These are phyloP conservation scores for Pelusios castaneus DNA, from an alignment of 2,113 vertebrate species.

Conservation along the genomic window DNA sequence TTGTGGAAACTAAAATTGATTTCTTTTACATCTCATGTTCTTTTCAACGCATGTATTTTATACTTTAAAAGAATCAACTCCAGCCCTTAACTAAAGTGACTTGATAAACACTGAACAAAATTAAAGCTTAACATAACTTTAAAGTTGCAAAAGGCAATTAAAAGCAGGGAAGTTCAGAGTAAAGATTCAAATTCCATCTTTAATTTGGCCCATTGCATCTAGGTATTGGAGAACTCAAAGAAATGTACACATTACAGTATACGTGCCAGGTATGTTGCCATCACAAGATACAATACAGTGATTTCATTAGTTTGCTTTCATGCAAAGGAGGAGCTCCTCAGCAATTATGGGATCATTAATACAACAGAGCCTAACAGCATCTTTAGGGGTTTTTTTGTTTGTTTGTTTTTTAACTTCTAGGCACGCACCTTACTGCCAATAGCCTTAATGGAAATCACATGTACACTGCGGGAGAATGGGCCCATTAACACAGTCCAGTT, in stretches of 20 bases:
- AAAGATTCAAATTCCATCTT: not conserved
- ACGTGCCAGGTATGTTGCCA: not conserved
- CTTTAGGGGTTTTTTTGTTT: constrained; percentile 37
- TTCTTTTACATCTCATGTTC: not conserved
- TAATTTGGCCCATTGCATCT: not conserved
- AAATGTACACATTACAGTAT: constrained; percentile 4
- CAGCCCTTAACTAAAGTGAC: not conserved
- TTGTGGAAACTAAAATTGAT: not conserved
- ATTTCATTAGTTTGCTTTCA: constrained; percentile 66
- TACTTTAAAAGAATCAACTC: not conserved
- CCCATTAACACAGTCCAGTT: constrained; percentile 54
- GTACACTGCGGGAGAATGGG: constrained; percentile 53
- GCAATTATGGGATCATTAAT: constrained; percentile 69
- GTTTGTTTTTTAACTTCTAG: constrained; percentile 53
- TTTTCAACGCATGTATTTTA: not conserved
- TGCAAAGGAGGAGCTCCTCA: constrained; percentile 61
- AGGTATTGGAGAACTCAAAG: not conserved
- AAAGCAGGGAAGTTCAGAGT: not conserved
- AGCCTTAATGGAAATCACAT: constrained; percentile 69
- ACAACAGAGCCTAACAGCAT: constrained; percentile 56
- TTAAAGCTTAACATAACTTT: not conserved
- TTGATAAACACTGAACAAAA: not conserved
- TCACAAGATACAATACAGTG: not conserved
- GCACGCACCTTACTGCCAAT: constrained; percentile 61
- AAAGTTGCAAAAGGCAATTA: not conserved